A percentile compares a stretch with the other conserved stretches of the same genome.
These are phyloP conservation scores for Calcarius lapponicus DNA, from an alignment of 2,797 vertebrate genomes.

Conservation along the genomic window DNA sequence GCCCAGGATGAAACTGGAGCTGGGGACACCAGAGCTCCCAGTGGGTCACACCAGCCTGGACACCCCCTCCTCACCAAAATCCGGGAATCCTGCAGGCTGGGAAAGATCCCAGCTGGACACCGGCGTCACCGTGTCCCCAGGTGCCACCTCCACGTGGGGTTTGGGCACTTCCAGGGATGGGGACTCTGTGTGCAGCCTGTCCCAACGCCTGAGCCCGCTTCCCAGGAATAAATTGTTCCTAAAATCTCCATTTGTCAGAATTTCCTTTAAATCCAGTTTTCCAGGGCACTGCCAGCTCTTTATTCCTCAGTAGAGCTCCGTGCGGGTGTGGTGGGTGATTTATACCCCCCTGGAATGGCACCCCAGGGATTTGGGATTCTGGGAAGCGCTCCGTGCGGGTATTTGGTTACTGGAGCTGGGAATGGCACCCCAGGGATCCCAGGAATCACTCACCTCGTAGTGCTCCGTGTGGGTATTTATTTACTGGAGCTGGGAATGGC, in stretches of 20 bases:
- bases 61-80: not conserved
- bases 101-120: not conserved
- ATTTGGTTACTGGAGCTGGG: no score
- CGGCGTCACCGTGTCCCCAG: not conserved
- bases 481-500: no score
- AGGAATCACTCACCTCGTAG: no score
- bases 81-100: not conserved
- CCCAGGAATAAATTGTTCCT: not conserved
- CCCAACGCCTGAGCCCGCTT: not conserved
- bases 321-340: no score
- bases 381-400: no score
- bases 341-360: no score
- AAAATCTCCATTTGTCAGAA: not conserved
- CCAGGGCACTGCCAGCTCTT: no score
- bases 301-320: not conserved
- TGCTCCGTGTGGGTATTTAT: no score
- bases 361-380: no score
- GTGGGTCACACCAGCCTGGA: not conserved
- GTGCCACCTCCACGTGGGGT: not conserved
- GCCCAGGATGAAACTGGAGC: not conserved
- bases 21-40: not conserved
- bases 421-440: no score
- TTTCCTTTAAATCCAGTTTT: not conserved
- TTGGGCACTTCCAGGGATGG: not conserved
- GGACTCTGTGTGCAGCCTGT: not conserved